These are phyloP conservation scores for Ariolimax columbianus DNA, from an alignment of 2,888 invertebrate genomes.

Conservation along the genomic window DNA sequence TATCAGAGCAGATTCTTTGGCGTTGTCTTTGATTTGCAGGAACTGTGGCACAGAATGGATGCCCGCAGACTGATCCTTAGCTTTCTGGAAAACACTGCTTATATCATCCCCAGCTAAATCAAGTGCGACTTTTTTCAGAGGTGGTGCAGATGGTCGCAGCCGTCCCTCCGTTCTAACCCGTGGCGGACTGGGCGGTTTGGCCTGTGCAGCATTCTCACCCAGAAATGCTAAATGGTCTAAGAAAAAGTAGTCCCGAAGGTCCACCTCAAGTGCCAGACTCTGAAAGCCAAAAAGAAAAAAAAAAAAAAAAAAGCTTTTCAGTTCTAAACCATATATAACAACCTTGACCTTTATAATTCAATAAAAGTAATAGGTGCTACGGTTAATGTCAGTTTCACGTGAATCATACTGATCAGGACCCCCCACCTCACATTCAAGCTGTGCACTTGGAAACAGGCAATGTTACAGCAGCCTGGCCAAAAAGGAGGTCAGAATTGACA, in stretches of 20 bases:
- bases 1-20: constrained; percentile 37
- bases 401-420: too few species aligned
- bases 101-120: neutral
- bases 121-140: neutral
- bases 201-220: neutral
- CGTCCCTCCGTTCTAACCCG: neutral
- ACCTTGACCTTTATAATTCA: neutral
- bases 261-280: constrained; percentile 72
- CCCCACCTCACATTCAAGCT: too few species aligned
- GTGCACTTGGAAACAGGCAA: too few species aligned
- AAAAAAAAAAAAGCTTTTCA: neutral
- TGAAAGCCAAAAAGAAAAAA: too few species aligned
- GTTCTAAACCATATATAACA: constrained; percentile 1
- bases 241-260: constrained; percentile 60
- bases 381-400: too few species aligned
- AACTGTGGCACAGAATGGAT: neutral
- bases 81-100: constrained; percentile 4
- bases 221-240: constrained; percentile 44
- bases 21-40: constrained; percentile 17
- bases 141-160: neutral
- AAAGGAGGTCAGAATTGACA: too few species aligned
- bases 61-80: neutral
- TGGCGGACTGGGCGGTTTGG: neutral
- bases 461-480: too few species aligned
- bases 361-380: too few species aligned